Conservation (phyloP, 2,113 vertebrate species). For the Eulacestoma nigropectus region DNA sequence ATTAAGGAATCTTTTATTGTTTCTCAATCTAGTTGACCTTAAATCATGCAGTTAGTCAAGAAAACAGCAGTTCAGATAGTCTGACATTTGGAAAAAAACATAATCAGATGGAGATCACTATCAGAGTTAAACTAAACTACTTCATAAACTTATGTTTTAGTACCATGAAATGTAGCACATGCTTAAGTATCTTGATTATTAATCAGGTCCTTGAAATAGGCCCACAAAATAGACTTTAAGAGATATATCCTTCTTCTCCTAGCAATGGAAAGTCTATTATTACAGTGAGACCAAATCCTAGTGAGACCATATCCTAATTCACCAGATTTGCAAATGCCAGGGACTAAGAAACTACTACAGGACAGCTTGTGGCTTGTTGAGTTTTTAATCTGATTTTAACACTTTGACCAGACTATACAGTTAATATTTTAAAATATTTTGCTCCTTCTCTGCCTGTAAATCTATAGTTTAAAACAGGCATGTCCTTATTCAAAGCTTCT, state of each 20-base stretch:
- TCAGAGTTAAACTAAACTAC: not conserved
- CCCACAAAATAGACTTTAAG: not conserved
- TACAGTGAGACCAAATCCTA: too few species aligned
- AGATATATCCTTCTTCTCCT: not conserved
- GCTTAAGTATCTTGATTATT: not conserved
- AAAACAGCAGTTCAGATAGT: not conserved
- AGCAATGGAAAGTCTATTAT: not conserved
- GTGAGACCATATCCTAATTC: not conserved
- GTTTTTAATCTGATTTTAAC: conserved; percentile 55
- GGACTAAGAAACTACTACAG: not conserved
- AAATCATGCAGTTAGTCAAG: not conserved
- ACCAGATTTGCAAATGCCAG: not conserved
- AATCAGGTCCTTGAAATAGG: not conserved
- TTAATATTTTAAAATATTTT: conserved; percentile 57
- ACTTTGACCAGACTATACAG: conserved; percentile 20
- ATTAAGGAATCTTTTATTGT: not conserved
- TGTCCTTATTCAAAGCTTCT: conserved; percentile 60
- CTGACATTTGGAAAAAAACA: not conserved
- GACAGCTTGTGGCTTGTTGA: conserved; percentile 23
- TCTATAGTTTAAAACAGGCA: conserved; percentile 54
- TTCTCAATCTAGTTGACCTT: not conserved
- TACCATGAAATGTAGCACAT: not conserved
- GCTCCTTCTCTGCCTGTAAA: conserved; percentile 42
- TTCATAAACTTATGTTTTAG: not conserved
- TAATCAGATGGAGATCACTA: not conserved